phyloP scores from a whole-genome alignment of 2,797 vertebrate species.

The Argentina silus region DNA sequence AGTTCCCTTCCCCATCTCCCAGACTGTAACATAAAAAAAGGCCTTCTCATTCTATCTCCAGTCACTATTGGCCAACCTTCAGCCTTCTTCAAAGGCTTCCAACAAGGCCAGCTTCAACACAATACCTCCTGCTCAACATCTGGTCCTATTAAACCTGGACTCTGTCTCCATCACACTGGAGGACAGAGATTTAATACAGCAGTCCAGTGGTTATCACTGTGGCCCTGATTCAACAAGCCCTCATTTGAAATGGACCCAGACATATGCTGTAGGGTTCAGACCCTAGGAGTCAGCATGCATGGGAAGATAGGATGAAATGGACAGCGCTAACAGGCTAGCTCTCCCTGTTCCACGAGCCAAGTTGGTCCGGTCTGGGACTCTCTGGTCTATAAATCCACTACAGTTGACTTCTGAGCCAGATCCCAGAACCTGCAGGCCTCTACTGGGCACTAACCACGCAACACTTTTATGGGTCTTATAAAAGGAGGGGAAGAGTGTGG shows the following conservation, averaged over 20 bases:
- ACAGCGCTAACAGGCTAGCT: no score
- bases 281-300: neutral
- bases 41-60: slow-evolving; percentile 4
- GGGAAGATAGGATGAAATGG: no score
- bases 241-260: neutral
- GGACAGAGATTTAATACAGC: neutral
- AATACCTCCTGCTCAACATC: neutral
- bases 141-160: neutral
- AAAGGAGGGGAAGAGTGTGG: neutral
- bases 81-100: slow-evolving; percentile 9
- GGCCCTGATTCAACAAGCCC: neutral
- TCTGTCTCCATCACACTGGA: neutral
- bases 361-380: neutral
- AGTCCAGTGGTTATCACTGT: neutral
- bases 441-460: neutral
- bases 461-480: neutral
- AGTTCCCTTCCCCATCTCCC: slow-evolving; percentile 14
- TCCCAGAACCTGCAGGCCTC: neutral
- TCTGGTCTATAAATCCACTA: neutral
- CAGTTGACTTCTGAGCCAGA: neutral
- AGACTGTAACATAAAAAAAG: neutral
- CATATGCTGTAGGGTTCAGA: neutral
- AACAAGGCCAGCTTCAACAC: slow-evolving; percentile 27
- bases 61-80: slow-evolving; percentile 7
- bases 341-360: neutral